These are phyloP conservation scores for Ruditapes philippinarum DNA, from an alignment of 1,140 invertebrate species.

Conservation along the genomic window DNA sequence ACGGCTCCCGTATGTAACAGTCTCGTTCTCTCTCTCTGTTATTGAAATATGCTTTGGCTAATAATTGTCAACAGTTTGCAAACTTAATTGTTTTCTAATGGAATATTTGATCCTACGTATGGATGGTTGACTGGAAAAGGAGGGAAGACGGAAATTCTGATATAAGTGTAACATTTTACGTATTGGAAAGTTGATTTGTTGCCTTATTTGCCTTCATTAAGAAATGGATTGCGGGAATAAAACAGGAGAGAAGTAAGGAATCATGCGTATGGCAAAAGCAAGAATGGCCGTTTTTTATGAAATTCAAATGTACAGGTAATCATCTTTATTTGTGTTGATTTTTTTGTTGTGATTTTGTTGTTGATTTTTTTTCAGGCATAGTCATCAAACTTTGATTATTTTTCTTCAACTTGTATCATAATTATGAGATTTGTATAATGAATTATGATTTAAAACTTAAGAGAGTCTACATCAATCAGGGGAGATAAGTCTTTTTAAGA, in stretches of 20 bases:
- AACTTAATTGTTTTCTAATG: not conserved
- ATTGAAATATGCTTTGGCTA: constrained; percentile 25
- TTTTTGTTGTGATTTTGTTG: not conserved
- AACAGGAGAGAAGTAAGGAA: not conserved
- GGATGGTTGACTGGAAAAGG: not conserved
- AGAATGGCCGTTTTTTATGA: constrained; percentile 67
- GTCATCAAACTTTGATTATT: no score
- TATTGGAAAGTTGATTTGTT: not conserved
- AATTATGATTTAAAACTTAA: no score
- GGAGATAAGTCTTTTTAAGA: no score
- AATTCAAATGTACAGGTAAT: constrained; percentile 72
- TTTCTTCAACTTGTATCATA: no score
- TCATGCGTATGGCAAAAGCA: constrained; percentile 62
- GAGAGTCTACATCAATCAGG: no score
- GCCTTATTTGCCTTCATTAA: not conserved
- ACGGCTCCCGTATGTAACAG: no score
- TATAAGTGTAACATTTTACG: not conserved
- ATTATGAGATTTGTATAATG: no score
- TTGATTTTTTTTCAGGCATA: no score
- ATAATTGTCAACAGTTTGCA: not conserved
- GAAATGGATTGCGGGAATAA: not conserved
- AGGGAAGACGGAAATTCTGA: not conserved
- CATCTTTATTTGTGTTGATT: not conserved
- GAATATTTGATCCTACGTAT: not conserved
- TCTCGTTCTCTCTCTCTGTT: no score